A percentile compares a stretch with the other conserved stretches of the same genome.
Evolutionary conservation across 2,113 vertebrate species (phyloP).

Genomic region (Atherinomorus stipes): DNA sequence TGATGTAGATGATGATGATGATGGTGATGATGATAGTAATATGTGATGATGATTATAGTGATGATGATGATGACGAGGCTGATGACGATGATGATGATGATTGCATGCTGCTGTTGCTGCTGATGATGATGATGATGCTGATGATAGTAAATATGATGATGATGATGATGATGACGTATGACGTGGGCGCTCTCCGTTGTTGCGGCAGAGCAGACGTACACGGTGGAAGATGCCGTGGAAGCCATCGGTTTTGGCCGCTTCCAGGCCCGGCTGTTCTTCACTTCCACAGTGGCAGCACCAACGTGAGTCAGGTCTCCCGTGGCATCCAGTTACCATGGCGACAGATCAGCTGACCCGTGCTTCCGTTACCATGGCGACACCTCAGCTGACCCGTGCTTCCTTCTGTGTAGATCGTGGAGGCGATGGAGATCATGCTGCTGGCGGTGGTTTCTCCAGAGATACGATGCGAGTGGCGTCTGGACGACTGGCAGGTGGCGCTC

Average conservation of each 20-base stretch:
- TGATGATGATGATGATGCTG: too few relatives aligned
- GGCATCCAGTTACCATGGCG: too few relatives aligned
- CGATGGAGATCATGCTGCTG: constrained; percentile 98
- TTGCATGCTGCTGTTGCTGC: too few relatives aligned
- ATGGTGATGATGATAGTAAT: too few relatives aligned
- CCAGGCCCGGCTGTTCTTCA: constrained; percentile 90
- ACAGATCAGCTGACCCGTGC: not conserved
- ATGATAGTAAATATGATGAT: too few relatives aligned
- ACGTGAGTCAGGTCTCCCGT: constrained; percentile 72
- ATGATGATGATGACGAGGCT: too few relatives aligned
- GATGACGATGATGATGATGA: too few relatives aligned
- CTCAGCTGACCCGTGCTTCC: too few relatives aligned
- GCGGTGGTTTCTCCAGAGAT: constrained; percentile 93
- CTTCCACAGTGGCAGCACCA: constrained; percentile 95
- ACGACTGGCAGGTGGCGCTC: constrained; percentile 95
- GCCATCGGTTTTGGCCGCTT: constrained; percentile 92
- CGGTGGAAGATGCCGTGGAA: constrained; percentile 93
- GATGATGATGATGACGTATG: too few relatives aligned
- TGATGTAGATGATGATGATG: too few relatives aligned
- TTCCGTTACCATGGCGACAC: too few relatives aligned
- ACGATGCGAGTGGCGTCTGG: constrained; percentile 92
- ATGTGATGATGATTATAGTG: too few relatives aligned
- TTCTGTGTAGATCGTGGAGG: constrained; percentile 87
- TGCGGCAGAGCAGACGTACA: constrained; percentile 82
- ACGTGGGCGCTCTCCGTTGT: not conserved